phyloP scores from a whole-genome alignment of 1,140 invertebrate genomes.

The Drosophila santomea region DNA sequence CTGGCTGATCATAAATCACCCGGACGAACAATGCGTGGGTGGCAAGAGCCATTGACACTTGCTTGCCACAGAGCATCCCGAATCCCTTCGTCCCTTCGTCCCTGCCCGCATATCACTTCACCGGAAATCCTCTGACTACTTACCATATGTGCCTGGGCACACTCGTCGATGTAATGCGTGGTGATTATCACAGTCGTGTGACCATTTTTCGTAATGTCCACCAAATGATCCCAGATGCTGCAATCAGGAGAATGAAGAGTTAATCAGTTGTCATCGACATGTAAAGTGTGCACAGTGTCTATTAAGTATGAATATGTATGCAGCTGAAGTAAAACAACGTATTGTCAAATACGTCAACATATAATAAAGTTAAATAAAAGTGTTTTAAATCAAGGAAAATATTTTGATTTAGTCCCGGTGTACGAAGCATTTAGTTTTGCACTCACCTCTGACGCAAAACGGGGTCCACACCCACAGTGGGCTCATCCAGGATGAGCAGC shows the following conservation, averaged over 20 bases:
- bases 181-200: conserved; percentile 97
- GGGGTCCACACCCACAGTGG: conserved; percentile 97
- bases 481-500: conserved; percentile 96
- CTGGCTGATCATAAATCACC: conserved; percentile 72
- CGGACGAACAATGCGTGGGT: conserved; percentile 71
- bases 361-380: too few species aligned
- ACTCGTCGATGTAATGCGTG: conserved; percentile 99
- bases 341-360: too few species aligned
- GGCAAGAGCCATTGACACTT: conserved; percentile 74
- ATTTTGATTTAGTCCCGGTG: background rate
- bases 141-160: conserved; percentile 93
- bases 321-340: too few species aligned
- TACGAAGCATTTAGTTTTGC: conserved; percentile 48
- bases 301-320: too few species aligned
- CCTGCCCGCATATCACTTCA: background rate
- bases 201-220: conserved; percentile 94
- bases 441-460: conserved; percentile 93
- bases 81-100: background rate
- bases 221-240: conserved; percentile 97
- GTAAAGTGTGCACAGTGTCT: background rate
- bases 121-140: conserved; percentile 78
- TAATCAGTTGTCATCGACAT: conserved; percentile 32
- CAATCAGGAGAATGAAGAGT: conserved; percentile 67
- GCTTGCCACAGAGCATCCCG: background rate
- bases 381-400: too few species aligned